Conservation (phyloP, 2,888 invertebrate species). For the Acleris literana region DNA sequence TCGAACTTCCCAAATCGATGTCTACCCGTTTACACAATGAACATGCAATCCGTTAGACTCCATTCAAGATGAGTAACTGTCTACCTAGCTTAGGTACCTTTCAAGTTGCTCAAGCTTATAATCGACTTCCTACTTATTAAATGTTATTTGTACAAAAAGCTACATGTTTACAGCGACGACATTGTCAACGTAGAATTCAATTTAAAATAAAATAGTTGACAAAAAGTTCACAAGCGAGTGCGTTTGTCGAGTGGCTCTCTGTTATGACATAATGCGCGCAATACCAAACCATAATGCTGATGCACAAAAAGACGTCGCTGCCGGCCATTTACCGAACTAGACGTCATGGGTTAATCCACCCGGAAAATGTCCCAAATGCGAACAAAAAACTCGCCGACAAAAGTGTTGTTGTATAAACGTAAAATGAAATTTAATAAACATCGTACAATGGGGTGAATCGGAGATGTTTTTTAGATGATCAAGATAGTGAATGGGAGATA, state of each 20-base stretch:
- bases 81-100: slow-evolving; percentile 16
- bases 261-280: slow-evolving; percentile 84
- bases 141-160: slow-evolving; percentile 64
- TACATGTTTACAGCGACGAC: slow-evolving; percentile 74
- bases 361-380: slow-evolving; percentile 82
- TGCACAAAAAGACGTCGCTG: slow-evolving; percentile 76
- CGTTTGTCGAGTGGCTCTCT: slow-evolving; percentile 67
- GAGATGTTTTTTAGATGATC: slow-evolving; percentile 74
- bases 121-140: slow-evolving; percentile 49
- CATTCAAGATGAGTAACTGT: slow-evolving; percentile 33
- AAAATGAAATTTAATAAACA: slow-evolving; percentile 84
- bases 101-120: slow-evolving; percentile 37
- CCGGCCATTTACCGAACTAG: slow-evolving; percentile 66
- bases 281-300: slow-evolving; percentile 75
- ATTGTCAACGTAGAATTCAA: slow-evolving; percentile 79
- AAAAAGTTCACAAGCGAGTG: slow-evolving; percentile 66
- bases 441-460: slow-evolving; percentile 71
- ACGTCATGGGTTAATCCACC: slow-evolving; percentile 77
- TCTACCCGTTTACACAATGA: slow-evolving; percentile 18
- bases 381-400: slow-evolving; percentile 78
- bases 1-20: slow-evolving; percentile 12
- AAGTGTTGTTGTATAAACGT: slow-evolving; percentile 82
- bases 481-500: slow-evolving; percentile 80
- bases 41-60: slow-evolving; percentile 29
- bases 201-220: slow-evolving; percentile 71